A percentile compares a stretch with the other conserved stretches of the same genome.
These are phyloP conservation scores for Galeruca laticollis DNA, from an alignment of 2,888 invertebrate genomes.

Conservation along the genomic window DNA sequence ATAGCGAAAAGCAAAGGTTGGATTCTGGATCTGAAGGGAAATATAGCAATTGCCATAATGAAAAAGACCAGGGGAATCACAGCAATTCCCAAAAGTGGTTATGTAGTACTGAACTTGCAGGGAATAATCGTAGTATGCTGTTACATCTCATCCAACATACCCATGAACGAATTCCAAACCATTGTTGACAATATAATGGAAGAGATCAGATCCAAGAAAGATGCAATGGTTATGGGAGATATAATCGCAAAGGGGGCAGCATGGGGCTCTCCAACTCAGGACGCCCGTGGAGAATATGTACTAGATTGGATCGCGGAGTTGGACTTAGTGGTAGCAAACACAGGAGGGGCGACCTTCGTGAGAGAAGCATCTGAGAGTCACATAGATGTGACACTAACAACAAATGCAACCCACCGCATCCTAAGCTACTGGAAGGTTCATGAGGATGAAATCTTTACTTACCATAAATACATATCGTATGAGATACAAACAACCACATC, in stretches of 20 bases:
- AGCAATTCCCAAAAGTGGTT: constrained; percentile 6
- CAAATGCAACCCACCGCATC: no score
- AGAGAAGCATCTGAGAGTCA: background rate
- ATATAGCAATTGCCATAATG: no score
- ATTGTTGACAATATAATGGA: constrained; percentile 21
- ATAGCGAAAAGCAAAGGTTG: background rate
- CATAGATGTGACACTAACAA: background rate
- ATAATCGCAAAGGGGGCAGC: constrained; percentile 30
- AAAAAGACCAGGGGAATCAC: constrained; percentile 10
- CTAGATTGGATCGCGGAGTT: background rate
- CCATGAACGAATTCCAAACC: background rate
- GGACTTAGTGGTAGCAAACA: background rate
- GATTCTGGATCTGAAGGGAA: no score
- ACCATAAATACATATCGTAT: background rate
- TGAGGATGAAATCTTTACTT: no score
- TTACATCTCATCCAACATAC: constrained; percentile 25
- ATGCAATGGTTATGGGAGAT: constrained; percentile 26
- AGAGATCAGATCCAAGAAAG: background rate
- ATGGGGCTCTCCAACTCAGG: constrained; percentile 27
- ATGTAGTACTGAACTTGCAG: background rate
- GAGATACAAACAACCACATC: background rate
- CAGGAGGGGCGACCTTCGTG: background rate
- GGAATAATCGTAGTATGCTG: constrained; percentile 13
- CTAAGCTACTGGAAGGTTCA: no score
- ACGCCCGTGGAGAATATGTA: no score